phyloP scores from a whole-genome alignment of 2,888 invertebrate species.

The Chymomyza procnemis region DNA sequence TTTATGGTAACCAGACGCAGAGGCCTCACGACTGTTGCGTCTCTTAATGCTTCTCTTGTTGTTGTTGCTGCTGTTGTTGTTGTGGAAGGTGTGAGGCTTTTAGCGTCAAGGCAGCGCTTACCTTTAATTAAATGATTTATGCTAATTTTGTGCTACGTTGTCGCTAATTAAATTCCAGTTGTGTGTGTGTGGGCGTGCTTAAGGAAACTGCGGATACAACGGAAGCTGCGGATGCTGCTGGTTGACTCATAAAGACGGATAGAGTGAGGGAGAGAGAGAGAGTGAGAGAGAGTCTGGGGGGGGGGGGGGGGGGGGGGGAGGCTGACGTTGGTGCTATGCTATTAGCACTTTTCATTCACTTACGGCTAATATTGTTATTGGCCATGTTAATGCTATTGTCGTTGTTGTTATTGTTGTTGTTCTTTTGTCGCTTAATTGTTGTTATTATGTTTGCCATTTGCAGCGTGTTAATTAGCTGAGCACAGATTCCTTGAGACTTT shows the following conservation, averaged over 20 bases:
- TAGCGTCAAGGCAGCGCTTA: conserved; percentile 36
- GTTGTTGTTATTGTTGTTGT: conserved; percentile 7
- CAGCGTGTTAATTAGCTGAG: conserved; percentile 43
- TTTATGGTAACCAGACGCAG: conserved; percentile 8
- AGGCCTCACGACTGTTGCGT: background rate
- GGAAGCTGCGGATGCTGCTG: background rate
- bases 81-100: background rate
- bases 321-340: conserved; percentile 2
- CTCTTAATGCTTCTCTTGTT: background rate
- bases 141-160: conserved; percentile 63
- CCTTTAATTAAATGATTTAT: conserved; percentile 71
- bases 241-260: conserved; percentile 39
- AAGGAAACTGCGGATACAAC: background rate
- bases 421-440: conserved; percentile 36
- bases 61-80: background rate
- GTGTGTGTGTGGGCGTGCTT: background rate
- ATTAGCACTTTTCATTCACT: conserved; percentile 13
- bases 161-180: conserved; percentile 60
- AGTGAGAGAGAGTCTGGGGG: too few relatives aligned
- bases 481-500: background rate
- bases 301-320: too few relatives aligned
- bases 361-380: background rate
- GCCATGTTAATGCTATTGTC: background rate
- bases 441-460: conserved; percentile 28
- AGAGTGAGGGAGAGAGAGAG: too few relatives aligned